Percentiles rank a stretch among this genome's conserved stretches.
Conservation (phyloP, 2,113 vertebrate species). For the Poecile atricapillus region DNA sequence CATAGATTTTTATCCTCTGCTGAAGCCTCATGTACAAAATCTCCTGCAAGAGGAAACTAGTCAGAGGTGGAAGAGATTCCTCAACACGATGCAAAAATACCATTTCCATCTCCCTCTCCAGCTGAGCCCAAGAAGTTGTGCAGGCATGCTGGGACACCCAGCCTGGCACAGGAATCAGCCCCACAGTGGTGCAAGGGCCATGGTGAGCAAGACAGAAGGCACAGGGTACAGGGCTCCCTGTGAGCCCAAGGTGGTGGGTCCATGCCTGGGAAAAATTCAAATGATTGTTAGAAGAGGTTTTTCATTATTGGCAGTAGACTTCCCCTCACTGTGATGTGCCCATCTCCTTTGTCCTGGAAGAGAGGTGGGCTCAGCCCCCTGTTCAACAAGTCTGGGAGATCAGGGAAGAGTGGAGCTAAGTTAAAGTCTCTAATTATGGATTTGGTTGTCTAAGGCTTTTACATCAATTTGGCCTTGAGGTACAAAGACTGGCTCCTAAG, state of each 20-base stretch:
- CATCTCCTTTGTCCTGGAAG: background rate
- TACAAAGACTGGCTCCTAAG: background rate
- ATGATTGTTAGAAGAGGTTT: background rate
- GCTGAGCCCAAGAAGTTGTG: background rate
- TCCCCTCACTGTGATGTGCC: background rate
- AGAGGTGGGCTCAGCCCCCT: background rate
- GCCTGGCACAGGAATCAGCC: rapidly evolving
- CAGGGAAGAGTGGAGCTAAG: background rate
- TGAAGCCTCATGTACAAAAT: background rate
- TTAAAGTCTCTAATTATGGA: background rate
- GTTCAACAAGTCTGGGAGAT: background rate
- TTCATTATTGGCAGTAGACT: background rate
- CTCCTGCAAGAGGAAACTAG: background rate
- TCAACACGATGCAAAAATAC: background rate
- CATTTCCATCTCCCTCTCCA: background rate
- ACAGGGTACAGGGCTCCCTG: background rate
- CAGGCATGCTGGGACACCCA: background rate
- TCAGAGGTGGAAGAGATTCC: background rate
- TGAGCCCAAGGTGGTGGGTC: background rate
- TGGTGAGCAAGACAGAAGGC: background rate
- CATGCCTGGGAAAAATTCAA: background rate
- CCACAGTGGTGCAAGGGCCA: rapidly evolving
- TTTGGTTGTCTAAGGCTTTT: background rate
- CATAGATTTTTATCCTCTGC: background rate
- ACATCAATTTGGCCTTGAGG: background rate